phyloP scores from a whole-genome alignment of 2,888 invertebrate species.

The Pegoplata infirma region DNA sequence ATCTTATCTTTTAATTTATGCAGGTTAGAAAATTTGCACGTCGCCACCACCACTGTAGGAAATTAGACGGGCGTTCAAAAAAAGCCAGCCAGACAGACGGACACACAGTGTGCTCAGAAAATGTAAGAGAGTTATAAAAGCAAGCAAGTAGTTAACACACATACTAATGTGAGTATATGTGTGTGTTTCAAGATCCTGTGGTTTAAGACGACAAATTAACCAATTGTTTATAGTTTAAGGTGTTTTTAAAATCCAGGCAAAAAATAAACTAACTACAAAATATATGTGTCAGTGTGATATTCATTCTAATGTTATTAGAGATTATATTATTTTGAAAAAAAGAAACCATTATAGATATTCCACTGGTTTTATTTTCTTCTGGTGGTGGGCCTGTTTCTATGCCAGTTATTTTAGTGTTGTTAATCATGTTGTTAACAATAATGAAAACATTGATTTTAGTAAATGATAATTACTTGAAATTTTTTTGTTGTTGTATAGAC shows the following conservation, averaged over 20 bases:
- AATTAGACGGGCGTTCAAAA: conserved; percentile 7
- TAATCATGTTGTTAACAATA: conserved; percentile 53
- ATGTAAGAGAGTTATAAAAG: background rate
- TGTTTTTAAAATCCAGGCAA: conserved; percentile 17
- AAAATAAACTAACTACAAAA: conserved; percentile 9
- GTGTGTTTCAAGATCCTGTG: conserved; percentile 44
- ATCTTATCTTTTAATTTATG: conserved; percentile 74
- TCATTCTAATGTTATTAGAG: conserved; percentile 2
- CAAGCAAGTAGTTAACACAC: background rate
- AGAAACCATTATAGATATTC: conserved; percentile 2
- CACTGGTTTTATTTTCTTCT: conserved; percentile 12
- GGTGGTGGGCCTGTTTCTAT: background rate
- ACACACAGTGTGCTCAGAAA: background rate
- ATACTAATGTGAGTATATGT: background rate
- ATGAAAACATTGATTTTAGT: conserved; percentile 52
- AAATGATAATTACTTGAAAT: conserved; percentile 41
- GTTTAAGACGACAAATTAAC: conserved; percentile 57
- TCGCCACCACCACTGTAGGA: conserved; percentile 46
- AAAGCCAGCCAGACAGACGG: conserved; percentile 13
- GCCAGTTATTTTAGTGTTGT: conserved; percentile 5
- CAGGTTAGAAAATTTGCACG: conserved; percentile 67
- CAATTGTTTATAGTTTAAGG: conserved; percentile 37
- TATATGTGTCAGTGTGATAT: conserved; percentile 35
- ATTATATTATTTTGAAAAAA: background rate
- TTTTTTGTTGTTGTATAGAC: background rate